Conservation (phyloP, 2,797 vertebrate genomes). For the Coregonus suidteri region DNA sequence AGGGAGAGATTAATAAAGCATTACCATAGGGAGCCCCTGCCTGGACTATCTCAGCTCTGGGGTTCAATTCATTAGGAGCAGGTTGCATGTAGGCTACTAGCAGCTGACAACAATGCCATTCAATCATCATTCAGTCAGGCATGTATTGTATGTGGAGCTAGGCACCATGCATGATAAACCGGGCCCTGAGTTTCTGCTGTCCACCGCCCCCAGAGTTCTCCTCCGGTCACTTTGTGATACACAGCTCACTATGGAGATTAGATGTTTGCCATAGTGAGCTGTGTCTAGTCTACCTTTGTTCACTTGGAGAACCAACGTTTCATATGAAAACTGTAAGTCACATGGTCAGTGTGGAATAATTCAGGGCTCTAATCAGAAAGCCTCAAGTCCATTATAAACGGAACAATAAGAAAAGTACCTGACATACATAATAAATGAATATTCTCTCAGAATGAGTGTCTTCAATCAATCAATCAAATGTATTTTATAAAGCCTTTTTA, state of each 20-base stretch:
- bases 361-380: neutral
- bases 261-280: neutral
- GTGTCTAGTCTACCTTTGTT: neutral
- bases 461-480: neutral
- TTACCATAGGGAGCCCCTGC: neutral
- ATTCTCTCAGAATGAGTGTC: slow-evolving; percentile 43
- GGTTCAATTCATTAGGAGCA: neutral
- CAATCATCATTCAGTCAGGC: slow-evolving; percentile 13
- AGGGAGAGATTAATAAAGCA: neutral
- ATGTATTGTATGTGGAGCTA: slow-evolving; percentile 12
- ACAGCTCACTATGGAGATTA: neutral
- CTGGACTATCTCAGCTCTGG: slow-evolving; percentile 13
- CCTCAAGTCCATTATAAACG: no score
- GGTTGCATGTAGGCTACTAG: slow-evolving; percentile 23
- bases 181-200: neutral
- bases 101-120: neutral
- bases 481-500: no score
- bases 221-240: neutral
- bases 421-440: neutral
- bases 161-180: neutral
- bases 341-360: neutral
- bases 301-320: neutral
- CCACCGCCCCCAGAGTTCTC: neutral
- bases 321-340: neutral
- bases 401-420: neutral